These are phyloP conservation scores for Therioaphis trifolii DNA, from an alignment of 2,888 invertebrate genomes.

Conservation along the genomic window DNA sequence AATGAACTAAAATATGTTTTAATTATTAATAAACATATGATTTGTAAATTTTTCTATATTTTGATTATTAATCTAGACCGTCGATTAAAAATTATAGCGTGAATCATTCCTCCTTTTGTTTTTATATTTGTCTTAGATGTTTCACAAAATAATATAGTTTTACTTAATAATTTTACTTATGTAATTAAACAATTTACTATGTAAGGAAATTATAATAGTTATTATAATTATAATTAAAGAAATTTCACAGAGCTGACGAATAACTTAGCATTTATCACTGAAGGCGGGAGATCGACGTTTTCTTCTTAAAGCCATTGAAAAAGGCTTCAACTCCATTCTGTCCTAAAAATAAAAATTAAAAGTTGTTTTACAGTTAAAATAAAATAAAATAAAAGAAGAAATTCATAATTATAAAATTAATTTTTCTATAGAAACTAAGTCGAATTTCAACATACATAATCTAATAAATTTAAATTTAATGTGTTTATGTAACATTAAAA, in stretches of 20 bases:
- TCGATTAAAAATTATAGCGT: constrained; percentile 9
- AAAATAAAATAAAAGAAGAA: too few species aligned
- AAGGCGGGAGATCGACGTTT: constrained; percentile 50
- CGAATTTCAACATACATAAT: too few species aligned
- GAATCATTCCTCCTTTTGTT: constrained; percentile 8
- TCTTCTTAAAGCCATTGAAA: constrained; percentile 39
- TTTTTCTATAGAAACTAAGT: too few species aligned
- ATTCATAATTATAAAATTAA: too few species aligned
- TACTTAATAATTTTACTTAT: constrained; percentile 34
- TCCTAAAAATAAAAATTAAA: constrained; percentile 28
- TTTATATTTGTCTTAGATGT: constrained; percentile 13
- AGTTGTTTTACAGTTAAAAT: too few species aligned
- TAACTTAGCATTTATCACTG: constrained; percentile 49
- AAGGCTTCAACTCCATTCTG: constrained; percentile 54
- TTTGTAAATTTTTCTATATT: constrained; percentile 43
- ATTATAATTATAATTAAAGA: constrained; percentile 47
- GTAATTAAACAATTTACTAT: constrained; percentile 55
- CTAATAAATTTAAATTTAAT: too few species aligned
- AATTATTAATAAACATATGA: constrained; percentile 3
- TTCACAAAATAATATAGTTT: constrained; percentile 24
- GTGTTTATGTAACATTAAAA: too few species aligned
- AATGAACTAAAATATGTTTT: too few species aligned
- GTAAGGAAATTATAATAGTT: constrained; percentile 43
- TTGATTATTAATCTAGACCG: constrained; percentile 20
- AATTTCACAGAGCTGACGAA: constrained; percentile 35